Base-by-base conservation (phyloP, 2,888 invertebrate species). In the Nebria brevicollis region DNA sequence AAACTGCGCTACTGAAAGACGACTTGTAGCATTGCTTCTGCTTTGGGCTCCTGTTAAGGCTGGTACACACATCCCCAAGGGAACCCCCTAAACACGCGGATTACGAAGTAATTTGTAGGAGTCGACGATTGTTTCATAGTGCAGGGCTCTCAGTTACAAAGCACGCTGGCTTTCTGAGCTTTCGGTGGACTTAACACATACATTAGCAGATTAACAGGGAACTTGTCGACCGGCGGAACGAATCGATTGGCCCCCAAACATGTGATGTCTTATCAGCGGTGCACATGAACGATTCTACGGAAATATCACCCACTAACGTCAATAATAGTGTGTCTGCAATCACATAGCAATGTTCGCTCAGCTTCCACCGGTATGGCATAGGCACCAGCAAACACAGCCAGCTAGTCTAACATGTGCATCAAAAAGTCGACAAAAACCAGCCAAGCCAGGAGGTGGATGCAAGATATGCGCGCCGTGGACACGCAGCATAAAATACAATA, bases 81-180 rank as follows among this genome's bases (percentile, higher is more conserved):
- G 76, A 72, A 66, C 42, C 43, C 75, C 81, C 81, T 81, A 77
- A 81, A 81, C 81, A 81, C 77, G 77, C 72, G 84, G 85, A 85
- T 85, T 85, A 84, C 82, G 83, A 83, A 83, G 84, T 85, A 85
- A 85, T 85, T 85, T 85, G 85, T 85, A 84, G 84, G 34, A 83
- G 66, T 85, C 83, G 84, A 83, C 84, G 85, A 85, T 85, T 85
- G 85, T 85, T 83, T 84, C 84, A 86, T 72, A 54, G 54, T 54
- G 54, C 54, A 54, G 54, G 81, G 81, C 76, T 81, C 81, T 77
- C 66, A 25, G 81, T 81, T 81, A 81, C 77, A 81, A 81, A 81
- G 80, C 80, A 41, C 73, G 75, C 79, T 65, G 73, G 81, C 81
- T 81, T 81, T 81, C 76, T 66, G 73, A 75, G 77, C 81, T 81